A percentile compares a stretch with the other conserved stretches of the same genome.
phyloP scores from a whole-genome alignment of 2,113 vertebrate species.

The Phainopepla nitens region DNA sequence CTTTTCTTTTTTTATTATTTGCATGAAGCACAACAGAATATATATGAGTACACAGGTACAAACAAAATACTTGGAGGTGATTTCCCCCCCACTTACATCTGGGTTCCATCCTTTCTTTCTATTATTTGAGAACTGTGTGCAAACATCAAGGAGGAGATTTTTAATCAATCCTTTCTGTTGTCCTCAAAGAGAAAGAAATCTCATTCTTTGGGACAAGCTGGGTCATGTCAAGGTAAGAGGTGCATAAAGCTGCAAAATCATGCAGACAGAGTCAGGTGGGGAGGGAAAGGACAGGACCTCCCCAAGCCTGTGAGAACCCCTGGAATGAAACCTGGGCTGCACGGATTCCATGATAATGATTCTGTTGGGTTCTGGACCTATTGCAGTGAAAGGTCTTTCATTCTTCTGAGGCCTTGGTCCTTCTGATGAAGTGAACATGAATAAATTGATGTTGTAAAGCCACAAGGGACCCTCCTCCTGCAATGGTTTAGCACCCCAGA shows the following conservation, averaged over 20 bases:
- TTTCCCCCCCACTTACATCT: not conserved
- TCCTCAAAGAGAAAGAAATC: not conserved
- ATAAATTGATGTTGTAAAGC: not conserved
- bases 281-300: not conserved
- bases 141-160: conserved; percentile 24
- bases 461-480: not conserved
- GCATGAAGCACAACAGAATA: not conserved
- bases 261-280: not conserved
- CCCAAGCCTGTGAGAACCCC: not conserved
- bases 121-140: not conserved
- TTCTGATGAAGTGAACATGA: not conserved
- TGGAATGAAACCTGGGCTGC: not conserved
- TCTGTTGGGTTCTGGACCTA: not conserved
- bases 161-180: not conserved
- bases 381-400: not conserved
- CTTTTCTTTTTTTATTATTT: not conserved
- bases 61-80: not conserved
- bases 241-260: not conserved
- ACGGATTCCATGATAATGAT: fast-evolving
- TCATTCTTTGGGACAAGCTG: not conserved
- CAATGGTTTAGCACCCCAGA: fast-evolving
- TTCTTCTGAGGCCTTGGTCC: not conserved
- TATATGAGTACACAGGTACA: not conserved
- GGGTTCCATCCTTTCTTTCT: not conserved
- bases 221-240: not conserved